These are phyloP conservation scores for Morpho achilles DNA, from an alignment of 2,888 invertebrate genomes.

Conservation along the genomic window DNA sequence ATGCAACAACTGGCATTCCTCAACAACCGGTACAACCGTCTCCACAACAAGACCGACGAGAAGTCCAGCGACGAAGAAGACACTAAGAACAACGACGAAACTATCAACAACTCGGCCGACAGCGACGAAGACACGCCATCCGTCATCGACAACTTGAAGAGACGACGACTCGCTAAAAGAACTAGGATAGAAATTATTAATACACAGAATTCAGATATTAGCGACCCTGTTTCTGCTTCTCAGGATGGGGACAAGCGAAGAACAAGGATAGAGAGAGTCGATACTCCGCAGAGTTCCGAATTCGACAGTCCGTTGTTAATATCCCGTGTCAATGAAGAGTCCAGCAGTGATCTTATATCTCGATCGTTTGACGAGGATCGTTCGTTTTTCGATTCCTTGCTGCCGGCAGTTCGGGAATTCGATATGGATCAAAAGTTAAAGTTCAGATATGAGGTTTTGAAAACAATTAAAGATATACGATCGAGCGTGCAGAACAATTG, in stretches of 20 bases:
- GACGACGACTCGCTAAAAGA: conserved; percentile 33
- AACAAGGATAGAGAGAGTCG: conserved; percentile 5
- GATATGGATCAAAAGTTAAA: conserved; percentile 60
- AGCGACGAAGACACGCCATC: conserved; percentile 37
- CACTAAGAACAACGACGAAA: conserved; percentile 17
- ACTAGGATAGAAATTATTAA: conserved; percentile 50
- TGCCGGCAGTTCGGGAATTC: conserved; percentile 58
- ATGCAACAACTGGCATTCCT: conserved; percentile 55
- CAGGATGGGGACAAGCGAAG: background rate
- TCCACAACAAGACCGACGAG: conserved; percentile 15
- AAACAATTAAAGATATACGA: conserved; percentile 51
- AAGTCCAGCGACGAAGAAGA: conserved; percentile 36
- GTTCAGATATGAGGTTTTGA: conserved; percentile 54
- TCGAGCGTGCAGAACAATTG: conserved; percentile 29
- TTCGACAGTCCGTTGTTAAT: conserved; percentile 1
- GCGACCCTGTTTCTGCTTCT: background rate
- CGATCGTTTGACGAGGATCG: conserved; percentile 48
- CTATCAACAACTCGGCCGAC: conserved; percentile 6
- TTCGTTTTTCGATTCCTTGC: conserved; percentile 59
- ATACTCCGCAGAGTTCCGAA: conserved; percentile 1
- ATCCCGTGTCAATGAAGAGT: conserved; percentile 4
- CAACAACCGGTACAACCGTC: conserved; percentile 41
- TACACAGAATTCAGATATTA: conserved; percentile 14
- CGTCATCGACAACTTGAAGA: conserved; percentile 41
- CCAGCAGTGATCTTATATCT: background rate